Evolutionary conservation across 1,140 invertebrate species (phyloP).

Genomic region (Lanistes nyassanus): DNA sequence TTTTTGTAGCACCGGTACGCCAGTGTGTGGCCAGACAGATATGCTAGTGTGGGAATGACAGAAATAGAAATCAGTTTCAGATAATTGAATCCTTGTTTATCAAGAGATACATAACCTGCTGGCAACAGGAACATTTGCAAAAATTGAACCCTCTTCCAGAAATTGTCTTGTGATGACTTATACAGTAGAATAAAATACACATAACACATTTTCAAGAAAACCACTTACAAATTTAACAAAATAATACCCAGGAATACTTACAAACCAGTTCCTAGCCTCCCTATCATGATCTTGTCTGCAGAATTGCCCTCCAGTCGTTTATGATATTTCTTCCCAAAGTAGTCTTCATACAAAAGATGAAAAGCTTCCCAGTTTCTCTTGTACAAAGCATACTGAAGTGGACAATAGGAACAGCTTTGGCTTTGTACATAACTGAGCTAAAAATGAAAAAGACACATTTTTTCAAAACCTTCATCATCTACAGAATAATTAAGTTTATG

Average conservation of each 20-base stretch:
- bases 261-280: constrained; percentile 49
- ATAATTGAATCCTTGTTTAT: too few relatives aligned
- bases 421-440: constrained; percentile 34
- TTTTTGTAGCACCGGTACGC: too few relatives aligned
- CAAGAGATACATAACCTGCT: not conserved
- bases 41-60: too few relatives aligned
- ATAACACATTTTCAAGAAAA: not conserved
- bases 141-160: too few relatives aligned
- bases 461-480: not conserved
- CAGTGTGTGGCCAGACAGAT: too few relatives aligned
- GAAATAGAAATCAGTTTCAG: too few relatives aligned
- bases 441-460: constrained; percentile 10
- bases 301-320: constrained; percentile 34
- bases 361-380: constrained; percentile 59
- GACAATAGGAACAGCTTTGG: constrained; percentile 32
- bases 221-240: not conserved
- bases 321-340: constrained; percentile 30
- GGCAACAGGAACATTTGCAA: too few relatives aligned
- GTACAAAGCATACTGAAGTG: constrained; percentile 61
- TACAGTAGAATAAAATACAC: not conserved
- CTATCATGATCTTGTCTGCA: constrained; percentile 34
- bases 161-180: not conserved
- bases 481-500: not conserved
- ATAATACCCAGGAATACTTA: constrained; percentile 24
- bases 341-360: constrained; percentile 55